phyloP scores from a whole-genome alignment of 2,113 vertebrate species.

The Gymnobelideus leadbeateri region DNA sequence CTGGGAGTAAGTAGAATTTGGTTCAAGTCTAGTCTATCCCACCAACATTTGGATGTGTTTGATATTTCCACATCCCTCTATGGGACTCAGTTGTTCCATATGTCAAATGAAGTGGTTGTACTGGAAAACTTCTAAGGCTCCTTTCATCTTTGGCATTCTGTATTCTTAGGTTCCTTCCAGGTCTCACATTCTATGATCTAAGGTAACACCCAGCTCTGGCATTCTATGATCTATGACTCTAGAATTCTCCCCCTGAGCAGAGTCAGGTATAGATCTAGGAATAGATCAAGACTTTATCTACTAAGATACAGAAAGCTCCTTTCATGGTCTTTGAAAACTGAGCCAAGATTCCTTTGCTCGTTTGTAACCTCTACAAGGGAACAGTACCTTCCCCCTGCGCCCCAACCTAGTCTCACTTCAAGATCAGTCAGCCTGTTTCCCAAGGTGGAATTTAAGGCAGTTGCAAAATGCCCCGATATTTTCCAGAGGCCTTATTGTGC shows the following conservation, averaged over 20 bases:
- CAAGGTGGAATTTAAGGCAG: conserved; percentile 81
- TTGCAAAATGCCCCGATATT: conserved; percentile 79
- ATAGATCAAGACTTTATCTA: background rate
- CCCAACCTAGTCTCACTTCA: conserved; percentile 43
- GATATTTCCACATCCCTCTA: background rate
- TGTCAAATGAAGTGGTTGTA: background rate
- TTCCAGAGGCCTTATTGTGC: conserved; percentile 79
- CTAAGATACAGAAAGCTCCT: conserved; percentile 40
- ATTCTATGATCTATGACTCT: background rate
- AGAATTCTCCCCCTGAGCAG: background rate
- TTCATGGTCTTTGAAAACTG: conserved; percentile 72
- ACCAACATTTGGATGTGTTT: background rate
- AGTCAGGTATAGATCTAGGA: background rate
- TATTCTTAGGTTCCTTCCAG: background rate
- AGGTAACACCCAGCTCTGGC: background rate
- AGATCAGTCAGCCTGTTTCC: conserved; percentile 68
- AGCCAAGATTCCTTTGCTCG: conserved; percentile 66
- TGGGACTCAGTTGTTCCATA: background rate
- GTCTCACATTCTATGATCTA: background rate
- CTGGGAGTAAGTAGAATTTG: background rate
- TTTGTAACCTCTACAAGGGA: conserved; percentile 47
- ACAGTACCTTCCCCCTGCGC: background rate
- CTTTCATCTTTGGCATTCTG: background rate
- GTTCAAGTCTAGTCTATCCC: background rate
- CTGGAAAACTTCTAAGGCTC: background rate